Percentiles rank a stretch among this genome's conserved stretches.
phyloP scores from a whole-genome alignment of 2,888 invertebrate genomes.

The Allophyes oxyacanthae region DNA sequence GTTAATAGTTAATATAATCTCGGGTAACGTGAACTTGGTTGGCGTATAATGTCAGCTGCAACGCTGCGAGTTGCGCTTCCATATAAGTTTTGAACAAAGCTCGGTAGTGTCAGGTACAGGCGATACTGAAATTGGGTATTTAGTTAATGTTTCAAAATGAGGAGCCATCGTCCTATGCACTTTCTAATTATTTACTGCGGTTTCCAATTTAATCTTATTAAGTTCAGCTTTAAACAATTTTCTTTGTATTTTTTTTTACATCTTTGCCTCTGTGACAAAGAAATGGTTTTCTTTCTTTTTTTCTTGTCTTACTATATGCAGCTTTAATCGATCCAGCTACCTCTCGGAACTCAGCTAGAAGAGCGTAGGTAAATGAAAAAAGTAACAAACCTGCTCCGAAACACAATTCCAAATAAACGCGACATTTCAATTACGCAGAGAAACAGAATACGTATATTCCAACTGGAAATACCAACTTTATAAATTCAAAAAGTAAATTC shows the following conservation, averaged over 20 bases:
- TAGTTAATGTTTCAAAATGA: not conserved
- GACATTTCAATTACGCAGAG: conserved; percentile 53
- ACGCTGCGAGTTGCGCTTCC: conserved; percentile 26
- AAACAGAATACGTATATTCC: conserved; percentile 46
- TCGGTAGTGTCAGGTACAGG: conserved; percentile 23
- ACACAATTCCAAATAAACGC: conserved; percentile 50
- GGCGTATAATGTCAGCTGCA: conserved; percentile 45
- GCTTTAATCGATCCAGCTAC: not conserved
- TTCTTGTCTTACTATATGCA: too few relatives aligned
- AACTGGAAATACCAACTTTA: conserved; percentile 48
- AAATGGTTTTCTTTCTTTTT: too few relatives aligned
- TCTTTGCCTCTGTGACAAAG: too few relatives aligned
- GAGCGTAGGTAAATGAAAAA: conserved; percentile 18
- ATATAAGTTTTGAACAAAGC: conserved; percentile 45
- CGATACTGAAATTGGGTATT: conserved; percentile 19
- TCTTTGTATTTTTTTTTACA: too few relatives aligned
- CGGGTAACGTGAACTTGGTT: conserved; percentile 38
- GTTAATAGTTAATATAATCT: conserved; percentile 50
- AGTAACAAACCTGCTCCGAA: conserved; percentile 20
- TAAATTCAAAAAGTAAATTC: conserved; percentile 58
- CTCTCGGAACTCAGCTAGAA: not conserved
- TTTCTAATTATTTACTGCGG: too few relatives aligned
- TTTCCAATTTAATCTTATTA: too few relatives aligned
- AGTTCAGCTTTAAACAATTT: too few relatives aligned
- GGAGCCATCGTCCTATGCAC: too few relatives aligned